These are phyloP conservation scores for Odocoileus hemionus DNA, from an alignment of 2,113 vertebrate genomes.

Conservation along the genomic window DNA sequence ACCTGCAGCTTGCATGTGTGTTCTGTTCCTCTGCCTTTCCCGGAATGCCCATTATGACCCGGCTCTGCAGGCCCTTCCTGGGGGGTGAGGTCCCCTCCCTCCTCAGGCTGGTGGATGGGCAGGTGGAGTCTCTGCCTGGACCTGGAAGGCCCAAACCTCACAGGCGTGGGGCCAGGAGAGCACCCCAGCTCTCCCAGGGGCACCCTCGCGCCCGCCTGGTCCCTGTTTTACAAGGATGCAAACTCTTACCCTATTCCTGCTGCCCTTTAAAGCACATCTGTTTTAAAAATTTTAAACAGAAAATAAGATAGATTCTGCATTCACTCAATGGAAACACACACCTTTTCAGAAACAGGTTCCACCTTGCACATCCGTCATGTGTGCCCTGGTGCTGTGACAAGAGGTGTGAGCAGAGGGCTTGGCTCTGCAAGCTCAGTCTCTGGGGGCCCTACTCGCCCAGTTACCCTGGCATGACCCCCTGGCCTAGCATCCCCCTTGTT, in stretches of 20 bases:
- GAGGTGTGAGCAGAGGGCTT: neutral
- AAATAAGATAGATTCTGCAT: neutral
- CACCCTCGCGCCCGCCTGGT: accelerated
- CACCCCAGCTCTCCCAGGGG: accelerated
- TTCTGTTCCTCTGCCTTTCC: neutral
- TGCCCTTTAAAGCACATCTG: neutral
- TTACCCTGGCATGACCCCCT: neutral
- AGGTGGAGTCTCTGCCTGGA: neutral
- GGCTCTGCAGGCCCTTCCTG: neutral
- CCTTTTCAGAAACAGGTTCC: neutral
- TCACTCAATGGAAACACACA: neutral
- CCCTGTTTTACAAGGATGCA: neutral
- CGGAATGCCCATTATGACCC: accelerated
- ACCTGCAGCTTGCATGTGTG: neutral
- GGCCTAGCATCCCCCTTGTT: neutral
- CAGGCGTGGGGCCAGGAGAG: neutral
- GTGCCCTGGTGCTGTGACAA: neutral
- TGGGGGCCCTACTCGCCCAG: neutral
- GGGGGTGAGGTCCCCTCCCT: neutral
- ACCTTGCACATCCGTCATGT: accelerated
- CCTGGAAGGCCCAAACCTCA: too few species aligned
- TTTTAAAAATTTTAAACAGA: neutral
- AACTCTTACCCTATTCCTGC: neutral
- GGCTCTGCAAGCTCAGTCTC: neutral
- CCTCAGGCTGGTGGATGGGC: neutral